Evolutionary conservation across 2,113 vertebrate species (phyloP).

Genomic region (human (Homo sapiens)): DNA sequence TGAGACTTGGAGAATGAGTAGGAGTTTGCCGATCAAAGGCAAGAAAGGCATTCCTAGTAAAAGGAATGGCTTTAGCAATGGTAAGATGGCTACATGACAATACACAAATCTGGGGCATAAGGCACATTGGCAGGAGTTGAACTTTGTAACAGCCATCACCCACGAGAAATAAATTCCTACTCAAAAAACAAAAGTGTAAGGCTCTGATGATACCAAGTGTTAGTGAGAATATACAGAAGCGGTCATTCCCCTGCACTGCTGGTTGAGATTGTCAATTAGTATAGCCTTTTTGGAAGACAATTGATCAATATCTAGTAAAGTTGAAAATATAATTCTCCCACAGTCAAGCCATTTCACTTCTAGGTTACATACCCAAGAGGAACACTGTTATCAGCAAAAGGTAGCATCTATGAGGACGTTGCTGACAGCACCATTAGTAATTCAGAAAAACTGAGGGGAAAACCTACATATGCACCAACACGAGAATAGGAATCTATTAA

Average conservation of each 20-base stretch:
- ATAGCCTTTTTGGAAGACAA: neutral
- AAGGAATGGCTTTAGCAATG: neutral
- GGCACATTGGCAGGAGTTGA: neutral
- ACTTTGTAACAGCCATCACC: neutral
- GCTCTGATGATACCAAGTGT: neutral
- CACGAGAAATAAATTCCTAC: constrained; percentile 40
- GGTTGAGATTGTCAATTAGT: neutral
- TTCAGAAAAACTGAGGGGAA: neutral
- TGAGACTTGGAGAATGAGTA: neutral
- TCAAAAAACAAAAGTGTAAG: constrained; percentile 24
- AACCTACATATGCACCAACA: neutral
- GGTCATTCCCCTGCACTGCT: neutral
- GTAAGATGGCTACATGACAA: neutral
- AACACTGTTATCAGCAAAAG: neutral
- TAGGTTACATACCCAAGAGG: neutral
- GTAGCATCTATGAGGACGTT: neutral
- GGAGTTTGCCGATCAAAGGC: neutral
- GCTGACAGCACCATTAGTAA: neutral
- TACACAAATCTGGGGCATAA: constrained; percentile 4
- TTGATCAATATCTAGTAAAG: neutral
- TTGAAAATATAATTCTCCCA: neutral
- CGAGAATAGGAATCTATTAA: neutral
- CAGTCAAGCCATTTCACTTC: neutral
- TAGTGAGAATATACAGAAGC: neutral
- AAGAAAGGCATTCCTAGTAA: neutral